Base-by-base conservation (phyloP, 2,888 invertebrate species). In the Clusia tigrina region DNA sequence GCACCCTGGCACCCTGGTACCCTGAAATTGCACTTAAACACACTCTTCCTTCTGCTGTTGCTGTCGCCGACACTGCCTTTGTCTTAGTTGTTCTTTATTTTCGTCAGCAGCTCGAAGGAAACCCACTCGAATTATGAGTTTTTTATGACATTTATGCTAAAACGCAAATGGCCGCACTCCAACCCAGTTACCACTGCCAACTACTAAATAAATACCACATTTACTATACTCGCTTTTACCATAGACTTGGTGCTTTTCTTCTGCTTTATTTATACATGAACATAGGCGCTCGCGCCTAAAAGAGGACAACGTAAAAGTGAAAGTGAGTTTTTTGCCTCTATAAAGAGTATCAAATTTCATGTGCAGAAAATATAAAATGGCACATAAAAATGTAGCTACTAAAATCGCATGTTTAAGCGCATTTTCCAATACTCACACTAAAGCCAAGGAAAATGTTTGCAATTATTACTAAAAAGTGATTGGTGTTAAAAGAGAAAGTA, bases 111-210 rank as follows among this genome's bases (percentile, higher is more conserved):
- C 37, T 12, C 32, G 6, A 32, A 32, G 12, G 32, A 32, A 32
- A 12, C 32, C 32, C 32, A 6, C 32, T 32, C 12, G 32, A 9
- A 32, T 9, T 32, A n/a, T n/a, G n/a, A n/a, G 60, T 37, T 18
- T 46, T 60, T 67, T 64, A 64, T 67, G 37, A 22, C 17, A 55
- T 22, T 18, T 22, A 42, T 62, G 61, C 61, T 64, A 63, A 67
- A 60, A 71, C 72, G 73, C 71, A 80, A 78, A 80, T 80, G 78
- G 69, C 71, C 75, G 78, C 69, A 71, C 75, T 78, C 78, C 80
- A 79, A 79, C 78, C 78, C 73, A 77, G 78, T 79, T 79, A 74
- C 69, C 72, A 73, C 74, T 68, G 78, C 67, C n/a, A n/a, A n/a
- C n/a, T 66, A 67, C 68, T 24, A 62, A 60, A 18, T 37, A 54